These are phyloP conservation scores for Dasyornis broadbenti DNA, from an alignment of 2,113 vertebrate genomes.

Conservation along the genomic window DNA sequence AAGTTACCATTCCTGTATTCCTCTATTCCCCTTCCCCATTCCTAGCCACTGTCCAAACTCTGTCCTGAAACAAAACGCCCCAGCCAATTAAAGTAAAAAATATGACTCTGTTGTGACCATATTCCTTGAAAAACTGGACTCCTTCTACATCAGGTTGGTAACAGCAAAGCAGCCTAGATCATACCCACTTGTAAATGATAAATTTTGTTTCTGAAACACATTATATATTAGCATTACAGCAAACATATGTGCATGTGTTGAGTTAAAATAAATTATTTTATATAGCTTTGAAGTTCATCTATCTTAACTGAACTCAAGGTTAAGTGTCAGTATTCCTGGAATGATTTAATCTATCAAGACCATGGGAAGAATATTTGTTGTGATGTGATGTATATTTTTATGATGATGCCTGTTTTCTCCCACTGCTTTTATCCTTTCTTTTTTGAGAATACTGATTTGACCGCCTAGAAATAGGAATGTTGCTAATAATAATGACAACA, in stretches of 20 bases:
- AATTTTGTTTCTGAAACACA: not conserved
- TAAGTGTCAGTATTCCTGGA: not conserved
- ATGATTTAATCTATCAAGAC: not conserved
- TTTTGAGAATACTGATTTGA: not conserved
- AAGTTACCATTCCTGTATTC: not conserved
- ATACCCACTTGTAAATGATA: rapidly evolving
- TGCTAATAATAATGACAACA: not conserved
- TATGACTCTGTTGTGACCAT: not conserved
- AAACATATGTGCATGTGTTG: not conserved
- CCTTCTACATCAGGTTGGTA: not conserved
- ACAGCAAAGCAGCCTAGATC: not conserved
- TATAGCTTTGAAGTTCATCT: not conserved
- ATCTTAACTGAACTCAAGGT: not conserved
- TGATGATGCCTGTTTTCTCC: not conserved
- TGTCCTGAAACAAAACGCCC: not conserved
- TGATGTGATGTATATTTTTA: not conserved
- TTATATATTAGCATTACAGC: not conserved
- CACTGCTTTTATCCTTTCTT: not conserved
- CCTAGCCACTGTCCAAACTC: not conserved
- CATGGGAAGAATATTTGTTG: not conserved
- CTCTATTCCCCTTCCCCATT: not conserved
- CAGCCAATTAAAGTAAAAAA: not conserved
- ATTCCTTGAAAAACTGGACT: not conserved
- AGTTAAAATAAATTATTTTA: not conserved
- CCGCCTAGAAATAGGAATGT: not conserved